These are phyloP conservation scores for Pyrgus malvae DNA, from an alignment of 2,888 invertebrate species.

Conservation along the genomic window DNA sequence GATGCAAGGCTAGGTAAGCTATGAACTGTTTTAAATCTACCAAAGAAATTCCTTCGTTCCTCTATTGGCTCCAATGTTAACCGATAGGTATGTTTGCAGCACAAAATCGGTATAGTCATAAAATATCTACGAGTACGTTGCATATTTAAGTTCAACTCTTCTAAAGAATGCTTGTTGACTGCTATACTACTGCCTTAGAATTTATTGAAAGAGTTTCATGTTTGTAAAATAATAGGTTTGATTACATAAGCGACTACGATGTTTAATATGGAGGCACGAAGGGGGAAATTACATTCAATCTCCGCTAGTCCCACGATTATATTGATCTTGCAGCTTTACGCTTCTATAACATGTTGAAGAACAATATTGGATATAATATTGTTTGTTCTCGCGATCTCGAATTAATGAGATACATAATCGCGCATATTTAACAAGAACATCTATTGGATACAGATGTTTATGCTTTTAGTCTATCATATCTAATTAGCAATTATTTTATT, in stretches of 20 bases:
- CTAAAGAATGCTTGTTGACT: too few relatives aligned
- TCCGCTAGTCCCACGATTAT: slow-evolving; percentile 55
- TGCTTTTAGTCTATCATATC: not conserved
- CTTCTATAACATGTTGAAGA: slow-evolving; percentile 26
- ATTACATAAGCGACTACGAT: slow-evolving; percentile 19
- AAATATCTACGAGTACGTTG: too few relatives aligned
- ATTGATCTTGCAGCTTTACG: slow-evolving; percentile 55
- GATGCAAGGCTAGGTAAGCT: slow-evolving; percentile 3
- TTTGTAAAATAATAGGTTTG: not conserved
- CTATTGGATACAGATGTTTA: not conserved
- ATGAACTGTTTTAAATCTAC: slow-evolving; percentile 5
- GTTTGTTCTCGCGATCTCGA: slow-evolving; percentile 40
- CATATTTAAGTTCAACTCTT: too few relatives aligned
- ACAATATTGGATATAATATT: slow-evolving; percentile 48
- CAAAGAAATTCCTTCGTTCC: not conserved
- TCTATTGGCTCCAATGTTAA: too few relatives aligned
- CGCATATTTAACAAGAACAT: slow-evolving; percentile 9
- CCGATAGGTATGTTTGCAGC: too few relatives aligned
- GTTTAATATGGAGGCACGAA: slow-evolving; percentile 47
- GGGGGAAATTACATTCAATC: slow-evolving; percentile 49
- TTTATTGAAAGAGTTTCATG: too few relatives aligned
- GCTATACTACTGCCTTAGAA: too few relatives aligned
- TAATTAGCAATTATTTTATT: too few relatives aligned
- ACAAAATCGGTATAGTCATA: too few relatives aligned
- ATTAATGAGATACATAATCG: slow-evolving; percentile 14